phyloP scores from a whole-genome alignment of 2,888 invertebrate species.

The Acanthosepion esculentum region DNA sequence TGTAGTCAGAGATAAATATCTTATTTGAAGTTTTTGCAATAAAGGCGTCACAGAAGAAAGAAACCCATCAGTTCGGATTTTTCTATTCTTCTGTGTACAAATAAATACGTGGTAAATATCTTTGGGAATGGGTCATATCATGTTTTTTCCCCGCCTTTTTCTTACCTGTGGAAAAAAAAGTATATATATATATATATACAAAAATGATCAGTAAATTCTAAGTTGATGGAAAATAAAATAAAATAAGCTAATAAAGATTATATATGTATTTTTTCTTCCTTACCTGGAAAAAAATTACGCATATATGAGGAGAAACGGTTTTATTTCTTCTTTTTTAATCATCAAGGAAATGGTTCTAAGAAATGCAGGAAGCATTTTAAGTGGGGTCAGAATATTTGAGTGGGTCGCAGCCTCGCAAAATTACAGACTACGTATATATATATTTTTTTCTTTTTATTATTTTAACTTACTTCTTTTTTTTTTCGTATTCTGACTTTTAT shows the following conservation, averaged over 20 bases:
- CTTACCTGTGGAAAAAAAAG: background rate
- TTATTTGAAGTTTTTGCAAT: background rate
- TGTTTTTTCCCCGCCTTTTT: background rate
- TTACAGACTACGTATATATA: background rate
- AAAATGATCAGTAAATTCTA: background rate
- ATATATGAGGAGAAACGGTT: background rate
- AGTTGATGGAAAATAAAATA: conserved; percentile 33
- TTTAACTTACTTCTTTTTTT: background rate
- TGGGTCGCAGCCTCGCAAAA: background rate
- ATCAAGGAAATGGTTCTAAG: background rate
- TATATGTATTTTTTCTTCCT: background rate
- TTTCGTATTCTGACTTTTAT: background rate
- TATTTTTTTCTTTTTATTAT: background rate
- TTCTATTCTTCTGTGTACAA: background rate
- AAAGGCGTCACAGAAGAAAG: background rate
- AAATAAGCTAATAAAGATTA: background rate
- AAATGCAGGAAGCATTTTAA: conserved; percentile 13
- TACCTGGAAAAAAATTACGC: background rate
- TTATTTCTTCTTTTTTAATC: background rate
- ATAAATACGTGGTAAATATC: background rate
- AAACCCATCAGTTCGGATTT: background rate
- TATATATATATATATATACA: background rate
- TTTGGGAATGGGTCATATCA: background rate
- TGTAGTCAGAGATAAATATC: too few relatives aligned
- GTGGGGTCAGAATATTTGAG: conserved; percentile 33